Base-by-base conservation (phyloP, 1,140 invertebrate genomes). In the Drusus annulatus region DNA sequence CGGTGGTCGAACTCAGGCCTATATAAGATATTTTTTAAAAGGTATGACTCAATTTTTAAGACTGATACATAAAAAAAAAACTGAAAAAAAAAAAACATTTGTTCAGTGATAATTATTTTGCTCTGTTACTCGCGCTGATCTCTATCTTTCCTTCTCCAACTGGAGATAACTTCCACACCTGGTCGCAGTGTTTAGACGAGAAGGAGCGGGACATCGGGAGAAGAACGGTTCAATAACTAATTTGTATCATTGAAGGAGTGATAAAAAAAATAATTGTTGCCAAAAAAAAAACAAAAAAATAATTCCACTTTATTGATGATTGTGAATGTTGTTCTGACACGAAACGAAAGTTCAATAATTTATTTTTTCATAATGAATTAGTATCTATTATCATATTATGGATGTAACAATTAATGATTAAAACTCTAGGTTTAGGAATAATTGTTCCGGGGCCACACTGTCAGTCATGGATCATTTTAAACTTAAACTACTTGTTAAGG, bases 311-410 rank as follows among this genome's bases (percentile, higher is more conserved):
- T 78, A 80, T 77, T 81, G 73, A 81, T 51, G 79, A 83, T 78
- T 83, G 81, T 80, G 81, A 71, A 78, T 83, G 80, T 83, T 83
- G 79, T 79, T 81, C 79, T 81, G 71, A 80, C 76, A 79, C 63
- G 58, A 69, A 74, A 81, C 77, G 82, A 81, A 52, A 83, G 60
- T 81, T 81, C 80, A 79, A 83, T 83, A 83, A 81, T 83, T 83
- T 83, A 83, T 83, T 83, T 83, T 83, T 83, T 83, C 82, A 83
- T 83, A 81, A 65, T 82, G 79, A 82, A 73, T 63, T 82, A 80
- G 78, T 79, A 54, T 80, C 75, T 77, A 78, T 83, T 77, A 80
- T 68, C 36, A 69, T 51, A 77, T 31, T 74, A 31, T 74, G 68
- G 16, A 77, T 65, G 75, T 77, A 77, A 77, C 75, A 77, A 77